Base-by-base conservation (phyloP, 2,888 invertebrate species). In the Oithona nana region DNA sequence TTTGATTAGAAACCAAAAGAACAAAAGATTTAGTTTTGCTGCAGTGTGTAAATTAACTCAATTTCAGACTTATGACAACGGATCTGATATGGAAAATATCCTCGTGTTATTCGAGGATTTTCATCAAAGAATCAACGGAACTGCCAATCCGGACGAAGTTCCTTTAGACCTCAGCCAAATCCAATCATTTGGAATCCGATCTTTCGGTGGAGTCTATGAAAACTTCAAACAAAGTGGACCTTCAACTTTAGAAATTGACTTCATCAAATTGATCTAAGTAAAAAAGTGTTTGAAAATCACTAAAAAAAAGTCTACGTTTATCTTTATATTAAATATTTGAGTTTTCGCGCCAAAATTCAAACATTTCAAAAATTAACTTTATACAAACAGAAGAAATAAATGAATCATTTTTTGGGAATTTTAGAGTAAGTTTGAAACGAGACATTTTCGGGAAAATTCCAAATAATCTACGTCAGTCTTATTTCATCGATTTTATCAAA, bases 151-250 rank as follows among this genome's bases (percentile, higher is more conserved):
- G 16, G 78, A 79, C 67, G 69, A 68, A 13, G 68, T 66, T 1
- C 76, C 78, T 0, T 70, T 82, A 24, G 80, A 82, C 68, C 71
- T 73, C 54, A 72, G 77, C 1, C 75, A 78, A 67, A 76, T 82
- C 28, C 79, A 80, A 1, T 79, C 77, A 70, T 74, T 82, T 65
- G 82, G 81, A 4, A 71, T 82, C 52, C 82, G 82, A 73, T 76
- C 81, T 68, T 80, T 78, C 67, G 82, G 82, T 24, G 82, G 82
- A 16, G 81, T 82, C 65, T 82, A 82, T 69, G 74, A 76, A 66
- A 76, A 78, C 6, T 71, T 77, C 22, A 81, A 82, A 69, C 82
- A 82, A 68, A 76, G 74, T 68, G 82, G 82, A 0, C 78, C 79
- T 8, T 80, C 80, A 1, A 77, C 81, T 54, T 73, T 82, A 66